Conservation (phyloP, 92 coral and sea anemone genomes). For the Virgularia gustaviana region DNA sequence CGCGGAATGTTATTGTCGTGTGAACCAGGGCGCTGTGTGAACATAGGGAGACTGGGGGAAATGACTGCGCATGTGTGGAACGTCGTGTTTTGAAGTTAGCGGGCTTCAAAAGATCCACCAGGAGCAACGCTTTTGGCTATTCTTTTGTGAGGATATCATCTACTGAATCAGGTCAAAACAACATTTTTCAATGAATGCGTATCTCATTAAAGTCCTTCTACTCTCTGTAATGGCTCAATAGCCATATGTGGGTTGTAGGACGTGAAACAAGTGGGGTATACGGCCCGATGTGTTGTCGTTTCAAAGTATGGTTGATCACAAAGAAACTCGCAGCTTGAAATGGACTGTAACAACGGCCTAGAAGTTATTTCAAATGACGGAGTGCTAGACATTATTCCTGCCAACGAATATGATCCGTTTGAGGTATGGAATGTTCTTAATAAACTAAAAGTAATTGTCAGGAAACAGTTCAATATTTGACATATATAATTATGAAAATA, state of each 20-base stretch:
- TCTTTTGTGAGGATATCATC: too few species aligned
- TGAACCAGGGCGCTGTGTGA: neutral
- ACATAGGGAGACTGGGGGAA: constrained; percentile 10
- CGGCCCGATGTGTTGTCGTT: too few species aligned
- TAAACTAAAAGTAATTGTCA: neutral
- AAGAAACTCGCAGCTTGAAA: constrained; percentile 4
- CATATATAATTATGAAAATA: neutral
- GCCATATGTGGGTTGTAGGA: too few species aligned
- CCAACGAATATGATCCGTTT: constrained; percentile 92
- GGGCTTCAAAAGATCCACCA: constrained; percentile 69
- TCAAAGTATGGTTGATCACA: neutral
- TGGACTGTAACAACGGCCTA: constrained; percentile 31
- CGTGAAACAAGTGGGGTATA: too few species aligned
- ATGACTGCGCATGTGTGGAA: constrained; percentile 80
- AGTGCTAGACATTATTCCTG: constrained; percentile 64
- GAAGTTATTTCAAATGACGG: constrained; percentile 43
- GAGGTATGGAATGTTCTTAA: constrained; percentile 63
- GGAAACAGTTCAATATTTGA: neutral
- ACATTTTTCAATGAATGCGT: too few species aligned
- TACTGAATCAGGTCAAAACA: too few species aligned
- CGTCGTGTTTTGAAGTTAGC: constrained; percentile 85
- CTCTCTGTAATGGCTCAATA: too few species aligned
- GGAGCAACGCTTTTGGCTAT: constrained; percentile 52
- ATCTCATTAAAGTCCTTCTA: too few species aligned
- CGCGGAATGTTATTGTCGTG: too few species aligned